These are phyloP conservation scores for Drosophila rellima DNA, from an alignment of 2,888 invertebrate species.

Conservation along the genomic window DNA sequence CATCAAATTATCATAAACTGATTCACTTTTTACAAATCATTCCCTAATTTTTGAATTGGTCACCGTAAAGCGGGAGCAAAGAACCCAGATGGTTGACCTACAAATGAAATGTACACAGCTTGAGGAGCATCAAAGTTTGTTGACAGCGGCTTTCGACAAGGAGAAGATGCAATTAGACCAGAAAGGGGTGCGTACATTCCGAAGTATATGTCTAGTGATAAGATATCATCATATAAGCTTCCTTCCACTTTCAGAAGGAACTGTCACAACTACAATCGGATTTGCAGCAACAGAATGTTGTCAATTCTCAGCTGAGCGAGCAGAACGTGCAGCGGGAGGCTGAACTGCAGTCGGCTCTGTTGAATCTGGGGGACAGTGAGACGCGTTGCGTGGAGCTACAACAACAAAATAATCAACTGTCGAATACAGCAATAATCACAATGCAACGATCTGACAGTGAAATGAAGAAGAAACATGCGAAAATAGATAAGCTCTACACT, in stretches of 20 bases:
- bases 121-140: not conserved
- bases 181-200: not conserved
- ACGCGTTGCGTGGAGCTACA: not conserved
- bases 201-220: not conserved
- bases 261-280: not conserved
- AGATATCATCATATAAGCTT: no score
- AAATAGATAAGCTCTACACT: not conserved
- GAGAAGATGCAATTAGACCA: not conserved
- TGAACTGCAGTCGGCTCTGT: not conserved
- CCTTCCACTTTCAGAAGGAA: not conserved
- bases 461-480: not conserved
- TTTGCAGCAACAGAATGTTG: not conserved
- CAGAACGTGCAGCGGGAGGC: not conserved
- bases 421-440: not conserved
- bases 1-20: not conserved
- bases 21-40: not conserved
- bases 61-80: not conserved
- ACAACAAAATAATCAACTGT: slow-evolving; percentile 1
- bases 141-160: not conserved
- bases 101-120: not conserved
- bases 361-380: not conserved
- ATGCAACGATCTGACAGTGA: not conserved
- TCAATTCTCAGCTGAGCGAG: not conserved
- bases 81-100: not conserved
- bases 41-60: not conserved